Conservation (phyloP, 2,888 invertebrate species). For the Timandra comae region DNA sequence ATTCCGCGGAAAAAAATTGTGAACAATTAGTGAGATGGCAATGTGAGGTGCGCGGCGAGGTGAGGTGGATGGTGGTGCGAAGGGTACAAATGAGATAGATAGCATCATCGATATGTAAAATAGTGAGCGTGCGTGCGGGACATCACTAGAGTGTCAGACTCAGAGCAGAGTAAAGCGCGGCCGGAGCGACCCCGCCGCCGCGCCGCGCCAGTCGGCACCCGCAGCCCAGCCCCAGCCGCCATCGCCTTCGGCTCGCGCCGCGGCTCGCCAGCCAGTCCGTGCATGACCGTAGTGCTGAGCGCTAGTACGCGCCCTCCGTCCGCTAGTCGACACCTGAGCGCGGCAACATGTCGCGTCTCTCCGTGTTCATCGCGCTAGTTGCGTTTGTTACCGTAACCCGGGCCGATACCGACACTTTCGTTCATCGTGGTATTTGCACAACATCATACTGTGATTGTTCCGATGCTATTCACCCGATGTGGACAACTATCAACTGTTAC, state of each 20-base stretch:
- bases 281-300: slow-evolving; percentile 50
- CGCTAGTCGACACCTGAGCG: slow-evolving; percentile 37
- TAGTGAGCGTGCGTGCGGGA: slow-evolving; percentile 28
- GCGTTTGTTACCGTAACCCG: slow-evolving; percentile 51
- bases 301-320: slow-evolving; percentile 30
- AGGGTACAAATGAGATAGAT: slow-evolving; percentile 37
- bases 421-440: slow-evolving; percentile 60
- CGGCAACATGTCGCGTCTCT: slow-evolving; percentile 57
- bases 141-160: slow-evolving; percentile 43
- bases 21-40: slow-evolving; percentile 14
- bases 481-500: slow-evolving; percentile 81
- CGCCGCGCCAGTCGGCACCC: slow-evolving; percentile 1
- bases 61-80: slow-evolving; percentile 15
- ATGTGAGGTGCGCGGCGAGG: slow-evolving; percentile 7
- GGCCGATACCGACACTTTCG: neutral
- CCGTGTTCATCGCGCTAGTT: slow-evolving; percentile 73
- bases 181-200: slow-evolving; percentile 1
- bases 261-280: slow-evolving; percentile 36
- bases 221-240: no score
- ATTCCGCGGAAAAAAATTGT: no score
- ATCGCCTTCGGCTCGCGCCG: no score
- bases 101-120: slow-evolving; percentile 61
- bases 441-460: slow-evolving; percentile 77
- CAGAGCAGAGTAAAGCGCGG: neutral
- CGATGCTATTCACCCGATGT: slow-evolving; percentile 71